Percentiles rank a stretch among this genome's conserved stretches.
These are phyloP conservation scores for Pelecanoides urinatrix DNA, from an alignment of 2,113 vertebrate species.

Conservation along the genomic window DNA sequence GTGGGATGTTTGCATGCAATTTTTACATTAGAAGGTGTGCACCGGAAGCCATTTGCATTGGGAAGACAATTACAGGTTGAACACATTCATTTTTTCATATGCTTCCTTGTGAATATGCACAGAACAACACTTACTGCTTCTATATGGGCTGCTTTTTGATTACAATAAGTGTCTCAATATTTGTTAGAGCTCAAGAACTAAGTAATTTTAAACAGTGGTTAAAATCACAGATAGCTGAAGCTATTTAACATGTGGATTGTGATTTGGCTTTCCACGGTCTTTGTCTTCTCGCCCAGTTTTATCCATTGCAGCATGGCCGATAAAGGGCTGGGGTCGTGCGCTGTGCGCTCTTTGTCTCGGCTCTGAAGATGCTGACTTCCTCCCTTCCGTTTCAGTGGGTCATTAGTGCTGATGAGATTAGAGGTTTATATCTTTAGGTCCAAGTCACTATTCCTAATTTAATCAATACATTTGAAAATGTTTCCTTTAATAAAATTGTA, in stretches of 20 bases:
- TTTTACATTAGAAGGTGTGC: neutral
- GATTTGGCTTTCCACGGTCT: neutral
- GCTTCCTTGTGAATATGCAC: neutral
- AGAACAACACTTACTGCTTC: neutral
- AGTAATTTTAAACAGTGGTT: neutral
- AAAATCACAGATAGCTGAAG: neutral
- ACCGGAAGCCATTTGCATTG: neutral
- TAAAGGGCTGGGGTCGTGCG: neutral
- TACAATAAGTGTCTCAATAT: neutral
- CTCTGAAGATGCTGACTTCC: neutral
- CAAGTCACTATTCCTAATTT: slow-evolving; percentile 35
- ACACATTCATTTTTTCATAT: neutral
- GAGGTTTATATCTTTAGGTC: slow-evolving; percentile 29
- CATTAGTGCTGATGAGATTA: slow-evolving; percentile 48
- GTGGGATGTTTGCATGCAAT: neutral
- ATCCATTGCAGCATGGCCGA: neutral
- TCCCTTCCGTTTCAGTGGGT: slow-evolving; percentile 42
- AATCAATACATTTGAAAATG: slow-evolving; percentile 54
- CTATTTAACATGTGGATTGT: neutral
- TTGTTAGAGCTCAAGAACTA: neutral
- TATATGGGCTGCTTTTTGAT: neutral
- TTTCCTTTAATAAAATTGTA: slow-evolving; percentile 48
- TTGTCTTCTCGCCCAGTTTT: neutral
- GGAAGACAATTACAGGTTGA: neutral
- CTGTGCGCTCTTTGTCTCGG: neutral